Evolutionary conservation across 2,797 vertebrate genomes (phyloP).

Genomic region (Malacoraja senta): DNA sequence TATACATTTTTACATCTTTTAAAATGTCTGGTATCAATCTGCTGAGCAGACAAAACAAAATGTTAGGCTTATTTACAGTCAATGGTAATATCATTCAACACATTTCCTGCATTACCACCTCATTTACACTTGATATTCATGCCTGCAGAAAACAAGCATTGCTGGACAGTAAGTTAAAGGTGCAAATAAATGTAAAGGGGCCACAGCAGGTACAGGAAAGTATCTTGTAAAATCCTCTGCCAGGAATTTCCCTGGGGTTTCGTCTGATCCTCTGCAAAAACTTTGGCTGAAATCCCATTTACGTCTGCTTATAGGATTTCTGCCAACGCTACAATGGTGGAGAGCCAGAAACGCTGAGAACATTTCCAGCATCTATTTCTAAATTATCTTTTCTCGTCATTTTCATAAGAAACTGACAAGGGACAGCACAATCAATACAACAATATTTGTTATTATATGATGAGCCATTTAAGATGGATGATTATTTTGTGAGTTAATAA

Average conservation of each 20-base stretch:
- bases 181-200: not conserved
- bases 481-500: too few relatives aligned
- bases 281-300: not conserved
- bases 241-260: not conserved
- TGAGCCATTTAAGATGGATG: too few relatives aligned
- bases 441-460: too few relatives aligned
- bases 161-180: not conserved
- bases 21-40: not conserved
- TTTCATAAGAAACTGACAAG: too few relatives aligned
- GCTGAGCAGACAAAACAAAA: not conserved
- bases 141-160: not conserved
- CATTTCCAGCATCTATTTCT: not conserved
- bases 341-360: not conserved
- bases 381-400: not conserved
- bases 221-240: not conserved
- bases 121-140: not conserved
- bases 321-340: not conserved
- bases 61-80: not conserved
- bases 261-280: not conserved
- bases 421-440: too few relatives aligned
- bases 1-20: not conserved
- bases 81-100: constrained; percentile 1
- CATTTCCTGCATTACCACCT: not conserved
- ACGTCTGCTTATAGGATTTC: not conserved
- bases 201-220: not conserved